These are phyloP conservation scores for Brachionus sp. DNA, from an alignment of 1,140 invertebrate species.

Conservation along the genomic window DNA sequence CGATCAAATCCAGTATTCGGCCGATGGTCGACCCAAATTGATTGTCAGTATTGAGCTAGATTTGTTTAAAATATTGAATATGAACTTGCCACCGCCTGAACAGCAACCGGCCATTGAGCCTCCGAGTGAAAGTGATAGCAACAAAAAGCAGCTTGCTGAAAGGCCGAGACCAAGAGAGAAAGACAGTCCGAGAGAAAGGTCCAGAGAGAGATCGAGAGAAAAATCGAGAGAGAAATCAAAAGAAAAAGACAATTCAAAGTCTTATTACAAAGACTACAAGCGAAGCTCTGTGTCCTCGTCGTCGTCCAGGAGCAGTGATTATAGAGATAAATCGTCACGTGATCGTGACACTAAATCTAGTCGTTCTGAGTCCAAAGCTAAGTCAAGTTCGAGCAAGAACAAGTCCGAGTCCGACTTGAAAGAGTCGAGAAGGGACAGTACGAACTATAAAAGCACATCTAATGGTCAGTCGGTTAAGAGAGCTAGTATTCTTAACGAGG, in stretches of 20 bases:
- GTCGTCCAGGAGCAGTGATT: constrained; percentile 9
- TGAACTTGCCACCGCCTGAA: constrained; percentile 10
- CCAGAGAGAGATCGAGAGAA: neutral
- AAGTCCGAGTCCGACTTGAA: neutral
- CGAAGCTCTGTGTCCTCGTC: constrained; percentile 11
- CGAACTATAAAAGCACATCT: constrained; percentile 13
- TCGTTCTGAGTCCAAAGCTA: neutral
- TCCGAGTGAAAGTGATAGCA: neutral
- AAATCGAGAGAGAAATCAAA: neutral
- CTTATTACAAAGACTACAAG: constrained; percentile 17
- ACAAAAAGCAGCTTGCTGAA: neutral
- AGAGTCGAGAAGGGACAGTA: neutral
- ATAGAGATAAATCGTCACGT: constrained; percentile 22
- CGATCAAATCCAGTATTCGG: constrained; percentile 43
- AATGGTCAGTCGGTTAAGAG: constrained; percentile 41
- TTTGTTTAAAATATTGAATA: constrained; percentile 40
- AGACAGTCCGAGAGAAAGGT: neutral
- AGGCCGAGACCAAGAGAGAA: neutral
- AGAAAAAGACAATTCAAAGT: neutral
- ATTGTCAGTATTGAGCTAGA: constrained; percentile 43
- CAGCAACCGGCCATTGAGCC: neutral
- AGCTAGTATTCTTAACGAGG: constrained; percentile 12
- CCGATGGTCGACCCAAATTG: constrained; percentile 28
- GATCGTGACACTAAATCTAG: constrained; percentile 23
- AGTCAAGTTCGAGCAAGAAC: neutral